Evolutionary conservation across 2,797 vertebrate species (phyloP).

Genomic region (Denticeps clupeoides): DNA sequence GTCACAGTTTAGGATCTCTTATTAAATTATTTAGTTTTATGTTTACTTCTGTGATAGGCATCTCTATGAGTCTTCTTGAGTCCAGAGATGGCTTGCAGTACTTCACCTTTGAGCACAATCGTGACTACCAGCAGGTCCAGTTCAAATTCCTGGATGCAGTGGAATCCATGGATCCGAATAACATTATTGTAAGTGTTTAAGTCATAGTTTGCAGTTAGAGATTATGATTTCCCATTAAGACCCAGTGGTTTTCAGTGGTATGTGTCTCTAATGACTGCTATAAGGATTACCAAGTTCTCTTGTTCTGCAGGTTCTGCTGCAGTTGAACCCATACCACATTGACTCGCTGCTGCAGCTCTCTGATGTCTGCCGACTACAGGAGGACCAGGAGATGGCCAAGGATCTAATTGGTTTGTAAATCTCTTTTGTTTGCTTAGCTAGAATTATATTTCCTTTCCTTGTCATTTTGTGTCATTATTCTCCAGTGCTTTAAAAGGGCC

Average conservation of each 20-base stretch:
- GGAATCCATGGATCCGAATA: slow-evolving; percentile 96
- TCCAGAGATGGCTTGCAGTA: slow-evolving; percentile 69
- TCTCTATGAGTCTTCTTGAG: slow-evolving; percentile 80
- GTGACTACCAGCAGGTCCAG: slow-evolving; percentile 93
- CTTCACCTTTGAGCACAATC: slow-evolving; percentile 84
- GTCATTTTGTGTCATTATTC: too few species aligned
- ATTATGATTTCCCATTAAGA: too few species aligned
- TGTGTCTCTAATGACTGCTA: too few species aligned
- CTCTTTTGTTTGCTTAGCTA: not conserved
- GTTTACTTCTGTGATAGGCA: slow-evolving; percentile 71
- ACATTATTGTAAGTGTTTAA: slow-evolving; percentile 76
- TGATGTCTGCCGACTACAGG: slow-evolving; percentile 88
- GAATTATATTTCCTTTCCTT: not conserved
- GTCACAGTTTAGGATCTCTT: too few species aligned
- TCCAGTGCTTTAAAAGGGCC: too few species aligned
- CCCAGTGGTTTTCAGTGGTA: not conserved
- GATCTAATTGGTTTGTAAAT: slow-evolving; percentile 56
- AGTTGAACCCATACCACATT: slow-evolving; percentile 86
- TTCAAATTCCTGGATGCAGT: slow-evolving; percentile 89
- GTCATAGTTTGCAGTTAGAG: too few species aligned
- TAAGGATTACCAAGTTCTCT: not conserved
- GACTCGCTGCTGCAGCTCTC: slow-evolving; percentile 94
- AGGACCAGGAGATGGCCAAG: slow-evolving; percentile 93
- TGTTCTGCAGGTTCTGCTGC: slow-evolving; percentile 70
- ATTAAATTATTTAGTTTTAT: too few species aligned